Evolutionary conservation across 2,113 vertebrate genomes (phyloP).

Genomic region (Indicator maculatus): DNA sequence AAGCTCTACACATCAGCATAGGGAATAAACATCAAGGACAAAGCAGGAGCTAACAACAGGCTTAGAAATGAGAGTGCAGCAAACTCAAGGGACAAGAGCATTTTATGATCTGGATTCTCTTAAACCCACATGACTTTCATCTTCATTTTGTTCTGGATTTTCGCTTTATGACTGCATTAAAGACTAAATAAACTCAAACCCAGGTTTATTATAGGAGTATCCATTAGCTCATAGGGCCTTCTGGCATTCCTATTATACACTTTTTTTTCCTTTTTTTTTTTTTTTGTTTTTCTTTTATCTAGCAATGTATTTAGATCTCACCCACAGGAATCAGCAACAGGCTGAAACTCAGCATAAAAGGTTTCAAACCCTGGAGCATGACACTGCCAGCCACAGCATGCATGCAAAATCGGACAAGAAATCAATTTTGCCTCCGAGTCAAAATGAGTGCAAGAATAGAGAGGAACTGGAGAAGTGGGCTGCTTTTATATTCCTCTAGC

Average conservation of each 20-base stretch:
- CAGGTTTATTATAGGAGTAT: not conserved
- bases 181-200: not conserved
- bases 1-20: not conserved
- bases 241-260: constrained; percentile 25
- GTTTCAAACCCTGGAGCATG: constrained; percentile 43
- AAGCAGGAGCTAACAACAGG: not conserved
- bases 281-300: not conserved
- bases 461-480: not conserved
- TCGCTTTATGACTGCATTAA: not conserved
- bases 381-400: constrained; percentile 16
- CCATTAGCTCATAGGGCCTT: constrained; percentile 41
- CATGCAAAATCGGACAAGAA: not conserved
- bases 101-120: not conserved
- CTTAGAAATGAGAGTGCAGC: not conserved
- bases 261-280: not conserved
- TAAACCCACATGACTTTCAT: not conserved
- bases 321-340: constrained; percentile 34
- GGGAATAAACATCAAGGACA: not conserved
- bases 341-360: constrained; percentile 35
- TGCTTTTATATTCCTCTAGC: constrained; percentile 32
- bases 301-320: not conserved
- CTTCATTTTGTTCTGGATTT: not conserved
- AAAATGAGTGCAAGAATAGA: constrained; percentile 17
- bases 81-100: not conserved
- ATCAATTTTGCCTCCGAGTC: constrained; percentile 32